Conservation (phyloP, 2,797 vertebrate genomes). For the Lerista edwardsae region DNA sequence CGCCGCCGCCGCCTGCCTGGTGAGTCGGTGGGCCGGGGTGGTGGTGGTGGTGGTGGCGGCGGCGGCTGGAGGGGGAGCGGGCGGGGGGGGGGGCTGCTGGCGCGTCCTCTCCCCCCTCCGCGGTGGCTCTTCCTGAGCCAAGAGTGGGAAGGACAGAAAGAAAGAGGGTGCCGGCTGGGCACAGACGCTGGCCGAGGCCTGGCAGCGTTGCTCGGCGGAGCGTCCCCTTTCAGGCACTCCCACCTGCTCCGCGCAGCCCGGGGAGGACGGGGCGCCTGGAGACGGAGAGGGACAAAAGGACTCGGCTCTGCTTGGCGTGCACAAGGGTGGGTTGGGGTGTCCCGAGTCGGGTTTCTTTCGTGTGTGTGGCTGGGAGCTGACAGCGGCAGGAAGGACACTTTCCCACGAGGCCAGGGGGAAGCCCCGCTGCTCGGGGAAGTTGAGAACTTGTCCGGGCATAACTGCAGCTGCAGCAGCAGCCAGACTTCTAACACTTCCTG, state of each 20-base stretch:
- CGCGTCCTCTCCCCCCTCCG: background rate
- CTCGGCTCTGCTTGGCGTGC: background rate
- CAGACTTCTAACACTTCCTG: background rate
- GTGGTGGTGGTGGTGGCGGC: background rate
- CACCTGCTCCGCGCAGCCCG: background rate
- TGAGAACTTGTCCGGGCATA: slow-evolving; percentile 26
- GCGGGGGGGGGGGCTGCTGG: background rate
- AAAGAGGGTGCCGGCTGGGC: background rate
- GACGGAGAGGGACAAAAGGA: background rate
- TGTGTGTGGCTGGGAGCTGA: background rate
- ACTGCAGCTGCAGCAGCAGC: background rate
- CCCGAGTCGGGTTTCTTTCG: background rate
- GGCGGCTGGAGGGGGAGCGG: background rate
- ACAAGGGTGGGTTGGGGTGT: background rate
- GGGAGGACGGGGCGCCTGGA: background rate
- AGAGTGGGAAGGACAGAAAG: background rate
- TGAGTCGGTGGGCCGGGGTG: slow-evolving; percentile 42
- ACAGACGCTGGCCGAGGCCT: background rate
- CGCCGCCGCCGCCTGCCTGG: slow-evolving; percentile 14
- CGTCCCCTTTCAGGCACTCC: background rate
- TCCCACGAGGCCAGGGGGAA: background rate
- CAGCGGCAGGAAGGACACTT: background rate
- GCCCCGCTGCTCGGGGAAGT: background rate
- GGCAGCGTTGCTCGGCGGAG: background rate
- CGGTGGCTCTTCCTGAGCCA: slow-evolving; percentile 1